Evolutionary conservation across 2,113 vertebrate species (phyloP).

Genomic region (Seriola quinqueradiata): DNA sequence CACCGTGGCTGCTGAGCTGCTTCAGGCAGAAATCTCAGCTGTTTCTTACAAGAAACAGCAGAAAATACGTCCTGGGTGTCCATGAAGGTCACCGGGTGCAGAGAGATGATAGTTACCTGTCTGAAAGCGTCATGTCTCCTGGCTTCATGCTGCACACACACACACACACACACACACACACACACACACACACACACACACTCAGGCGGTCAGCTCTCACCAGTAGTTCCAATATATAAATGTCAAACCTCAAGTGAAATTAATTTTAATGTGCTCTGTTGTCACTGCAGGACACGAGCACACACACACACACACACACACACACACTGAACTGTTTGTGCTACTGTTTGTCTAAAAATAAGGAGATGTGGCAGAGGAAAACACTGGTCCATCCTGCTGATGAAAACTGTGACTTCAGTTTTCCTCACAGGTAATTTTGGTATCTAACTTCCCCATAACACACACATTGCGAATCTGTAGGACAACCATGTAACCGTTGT

Average conservation of each 20-base stretch:
- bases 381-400: too few relatives aligned
- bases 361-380: too few relatives aligned
- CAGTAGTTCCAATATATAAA: slow-evolving; percentile 45
- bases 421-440: too few relatives aligned
- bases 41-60: not conserved
- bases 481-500: too few relatives aligned
- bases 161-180: slow-evolving; percentile 9
- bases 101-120: not conserved
- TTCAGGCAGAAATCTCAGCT: not conserved
- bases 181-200: slow-evolving; percentile 5
- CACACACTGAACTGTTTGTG: not conserved
- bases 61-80: not conserved
- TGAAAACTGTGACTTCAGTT: too few relatives aligned
- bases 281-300: not conserved
- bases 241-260: slow-evolving; percentile 63
- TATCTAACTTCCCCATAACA: too few relatives aligned
- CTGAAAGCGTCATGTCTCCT: not conserved
- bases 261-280: slow-evolving; percentile 44
- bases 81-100: not conserved
- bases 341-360: too few relatives aligned
- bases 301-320: not conserved
- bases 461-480: too few relatives aligned
- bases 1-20: not conserved
- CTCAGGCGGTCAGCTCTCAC: slow-evolving; percentile 14
- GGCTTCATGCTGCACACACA: not conserved